Evolutionary conservation across 2,888 invertebrate genomes (phyloP), one percentile per base, ranked within the genome.

Genomic region (Agrotis segetum): DNA sequence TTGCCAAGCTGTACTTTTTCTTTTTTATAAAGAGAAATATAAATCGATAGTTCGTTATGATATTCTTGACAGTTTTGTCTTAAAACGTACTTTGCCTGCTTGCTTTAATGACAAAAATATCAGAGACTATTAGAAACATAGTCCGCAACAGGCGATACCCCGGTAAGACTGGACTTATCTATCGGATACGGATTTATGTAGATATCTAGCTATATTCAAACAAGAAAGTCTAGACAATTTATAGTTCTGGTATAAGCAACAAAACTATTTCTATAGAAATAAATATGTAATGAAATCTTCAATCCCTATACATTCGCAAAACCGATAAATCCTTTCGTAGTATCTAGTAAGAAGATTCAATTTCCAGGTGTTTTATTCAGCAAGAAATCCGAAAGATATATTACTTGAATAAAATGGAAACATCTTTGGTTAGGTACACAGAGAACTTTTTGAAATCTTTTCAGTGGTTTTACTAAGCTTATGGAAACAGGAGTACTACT

Each of bases 341-440:
- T 21, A 47, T 67, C 50, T 53, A 40, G 52, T 29, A 62, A 79
- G 40, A 79, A 49, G 59, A 55, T 80, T 75, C 46, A 63, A 63
- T 80, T 59, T 67, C 65, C 53, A 75, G 76, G 46, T 80, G 40
- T 55, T 62, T 50, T 49, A 67, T 80, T 59, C 50, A 55, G 24
- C 40, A 68, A 16, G 50, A 63, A 80, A 68, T 63, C 59, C 68
- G 11, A 49, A 47, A 75, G 67, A 60, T 66, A 52, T 58, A 62
- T 67, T 55, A 47, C 67, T 63, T 63, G 67, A 56, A 74, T 52
- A 62, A 79, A 78, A 63, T 58, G 47, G 50, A 29, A 44, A 72
- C 78, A 62, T 46, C 40, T 62, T 71, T 61, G 17, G 55, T 47
- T 59, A n/a, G 24, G 0, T 49, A 24, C 21, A 14, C 16, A 44